These are phyloP conservation scores for Noctilio leporinus DNA, from an alignment of 2,113 vertebrate species.

Conservation along the genomic window DNA sequence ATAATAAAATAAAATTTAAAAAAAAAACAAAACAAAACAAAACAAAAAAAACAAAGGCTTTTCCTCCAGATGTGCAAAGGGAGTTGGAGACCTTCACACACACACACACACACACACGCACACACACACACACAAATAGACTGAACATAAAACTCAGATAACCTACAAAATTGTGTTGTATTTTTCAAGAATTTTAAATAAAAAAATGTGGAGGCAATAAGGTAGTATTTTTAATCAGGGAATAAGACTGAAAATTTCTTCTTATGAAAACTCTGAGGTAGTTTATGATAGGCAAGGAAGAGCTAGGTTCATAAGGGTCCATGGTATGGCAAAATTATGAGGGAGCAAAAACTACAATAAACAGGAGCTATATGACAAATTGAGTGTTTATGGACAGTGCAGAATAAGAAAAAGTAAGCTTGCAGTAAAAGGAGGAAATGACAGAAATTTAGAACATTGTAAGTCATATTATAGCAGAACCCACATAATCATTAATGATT, in stretches of 20 bases:
- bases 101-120: too few species aligned
- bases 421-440: neutral
- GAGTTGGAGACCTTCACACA: too few species aligned
- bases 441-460: neutral
- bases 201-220: neutral
- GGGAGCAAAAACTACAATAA: neutral
- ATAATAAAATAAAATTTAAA: too few species aligned
- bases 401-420: neutral
- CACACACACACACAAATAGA: too few species aligned
- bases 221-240: neutral
- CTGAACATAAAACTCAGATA: neutral
- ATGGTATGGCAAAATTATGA: neutral
- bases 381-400: neutral
- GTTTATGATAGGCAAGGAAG: neutral
- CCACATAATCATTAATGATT: neutral
- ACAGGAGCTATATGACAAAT: neutral
- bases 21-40: too few species aligned
- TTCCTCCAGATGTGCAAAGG: too few species aligned
- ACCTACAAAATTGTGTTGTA: neutral
- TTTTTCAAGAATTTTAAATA: neutral
- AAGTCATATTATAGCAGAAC: neutral
- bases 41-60: too few species aligned
- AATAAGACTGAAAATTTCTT: neutral
- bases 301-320: neutral
- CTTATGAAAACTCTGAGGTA: neutral